These are phyloP conservation scores for Orthonychiurus folsomi DNA, from an alignment of 2,888 invertebrate species.

Conservation along the genomic window DNA sequence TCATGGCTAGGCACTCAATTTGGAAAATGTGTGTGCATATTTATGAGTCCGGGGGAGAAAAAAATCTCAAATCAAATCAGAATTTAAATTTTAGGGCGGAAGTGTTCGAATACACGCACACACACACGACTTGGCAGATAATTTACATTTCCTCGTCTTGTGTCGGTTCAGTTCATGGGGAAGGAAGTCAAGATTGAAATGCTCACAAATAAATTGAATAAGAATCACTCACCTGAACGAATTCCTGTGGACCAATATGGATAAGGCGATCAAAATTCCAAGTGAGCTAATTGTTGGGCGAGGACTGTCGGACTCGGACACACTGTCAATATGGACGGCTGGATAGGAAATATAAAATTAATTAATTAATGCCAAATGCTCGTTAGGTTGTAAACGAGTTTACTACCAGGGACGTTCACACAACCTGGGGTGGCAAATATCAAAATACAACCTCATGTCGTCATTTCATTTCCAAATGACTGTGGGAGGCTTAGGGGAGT, in stretches of 20 bases:
- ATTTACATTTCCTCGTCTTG: too few species aligned
- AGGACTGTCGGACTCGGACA: conserved; percentile 71
- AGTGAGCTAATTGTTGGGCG: conserved; percentile 87
- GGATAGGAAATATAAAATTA: conserved; percentile 10
- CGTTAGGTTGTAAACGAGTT: too few species aligned
- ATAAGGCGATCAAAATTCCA: conserved; percentile 87
- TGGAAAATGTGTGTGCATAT: not conserved
- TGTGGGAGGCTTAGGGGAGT: too few species aligned
- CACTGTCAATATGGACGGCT: conserved; percentile 38
- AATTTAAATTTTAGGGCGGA: not conserved
- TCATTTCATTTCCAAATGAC: too few species aligned
- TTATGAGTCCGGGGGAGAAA: not conserved
- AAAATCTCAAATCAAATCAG: not conserved
- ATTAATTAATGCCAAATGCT: too few species aligned
- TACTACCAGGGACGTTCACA: too few species aligned
- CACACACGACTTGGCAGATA: too few species aligned
- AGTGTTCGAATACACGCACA: too few species aligned
- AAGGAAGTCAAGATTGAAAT: not conserved
- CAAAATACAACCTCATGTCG: too few species aligned
- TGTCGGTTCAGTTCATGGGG: too few species aligned
- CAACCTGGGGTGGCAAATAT: too few species aligned
- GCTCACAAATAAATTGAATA: conserved; percentile 1
- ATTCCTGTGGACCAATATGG: conserved; percentile 94
- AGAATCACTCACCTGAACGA: conserved; percentile 58
- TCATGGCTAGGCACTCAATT: too few species aligned